Base-by-base conservation (phyloP, 2,113 vertebrate species). In the Hydrochoerus hydrochaeris region DNA sequence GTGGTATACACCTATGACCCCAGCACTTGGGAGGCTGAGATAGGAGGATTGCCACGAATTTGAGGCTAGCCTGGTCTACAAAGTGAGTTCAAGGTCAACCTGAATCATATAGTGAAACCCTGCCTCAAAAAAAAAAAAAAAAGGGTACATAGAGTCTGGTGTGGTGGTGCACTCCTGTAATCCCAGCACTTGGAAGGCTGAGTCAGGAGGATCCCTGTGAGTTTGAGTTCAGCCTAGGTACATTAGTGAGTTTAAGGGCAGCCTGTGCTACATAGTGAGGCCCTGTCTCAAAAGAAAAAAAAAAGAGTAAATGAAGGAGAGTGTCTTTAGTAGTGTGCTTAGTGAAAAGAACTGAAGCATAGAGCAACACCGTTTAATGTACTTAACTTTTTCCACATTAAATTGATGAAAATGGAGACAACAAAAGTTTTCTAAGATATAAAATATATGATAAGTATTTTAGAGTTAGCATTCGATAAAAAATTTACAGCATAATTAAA, bases 381-480 rank as follows among this genome's bases (percentile, higher is more conserved):
- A 46, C 71, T 92, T 87, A 77, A 91, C 3, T 85, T 95, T 91
- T 95, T 85, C 78, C 85, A 46, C 38, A 88, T 67, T 93, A 82
- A 94, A 75, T 63, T 92, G 52, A 93, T 65, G 49, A 67, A 94
- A 89, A 92, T 63, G 11, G 62, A 89, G 57, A 3, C 63, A 91
- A 46, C 78, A 93, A 91, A 82, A 46, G 35, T 71, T 90, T 94
- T 80, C 80, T 83, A 88, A 91, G 71, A 71, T 3, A 0, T 16
- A 94, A 91, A 86, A 77, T 86, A 20, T 88, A n/a, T 83, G 75
- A 54, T 85, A 54, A 77, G 71, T 80, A 83, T 87, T 94, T 92
- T 90, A 91, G 89, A 73, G 58, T 84, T 91, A 97, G 49, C 57
- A 88, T 88, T 88, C 57, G 26, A 44, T 95, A 69, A 94, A 92